A percentile compares a stretch with the other conserved stretches of the same genome.
phyloP scores from a whole-genome alignment of 2,797 vertebrate species.

The Ibycter americanus region DNA sequence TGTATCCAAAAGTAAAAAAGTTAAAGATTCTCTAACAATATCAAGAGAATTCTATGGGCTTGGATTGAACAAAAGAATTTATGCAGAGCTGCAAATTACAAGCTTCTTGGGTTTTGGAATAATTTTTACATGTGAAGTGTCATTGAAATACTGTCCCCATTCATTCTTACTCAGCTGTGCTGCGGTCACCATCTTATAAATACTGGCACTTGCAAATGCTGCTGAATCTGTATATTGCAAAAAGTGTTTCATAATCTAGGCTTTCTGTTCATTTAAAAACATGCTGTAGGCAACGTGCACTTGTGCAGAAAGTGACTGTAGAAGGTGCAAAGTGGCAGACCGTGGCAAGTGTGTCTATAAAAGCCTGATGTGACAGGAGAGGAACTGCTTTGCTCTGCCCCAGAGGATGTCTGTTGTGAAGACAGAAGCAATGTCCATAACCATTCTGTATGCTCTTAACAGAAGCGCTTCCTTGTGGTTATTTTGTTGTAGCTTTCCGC shows the following conservation, averaged over 20 bases:
- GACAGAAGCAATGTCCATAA: background rate
- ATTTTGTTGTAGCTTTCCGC: background rate
- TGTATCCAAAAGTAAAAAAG: background rate
- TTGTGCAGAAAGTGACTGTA: rapidly evolving
- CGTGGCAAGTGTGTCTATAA: rapidly evolving
- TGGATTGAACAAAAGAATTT: background rate
- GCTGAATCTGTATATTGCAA: background rate
- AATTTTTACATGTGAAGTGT: background rate
- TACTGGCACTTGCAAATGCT: background rate
- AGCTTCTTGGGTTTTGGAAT: background rate
- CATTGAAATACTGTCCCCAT: background rate
- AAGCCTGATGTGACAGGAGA: background rate
- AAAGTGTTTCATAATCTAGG: background rate
- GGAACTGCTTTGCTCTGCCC: background rate
- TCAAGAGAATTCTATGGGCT: background rate
- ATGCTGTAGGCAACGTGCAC: rapidly evolving
- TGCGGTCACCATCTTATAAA: background rate
- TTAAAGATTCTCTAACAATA: background rate
- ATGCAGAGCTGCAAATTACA: background rate
- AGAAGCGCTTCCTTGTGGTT: background rate
- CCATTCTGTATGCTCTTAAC: background rate
- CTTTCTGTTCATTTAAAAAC: rapidly evolving
- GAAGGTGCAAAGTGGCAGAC: background rate
- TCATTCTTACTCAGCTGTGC: background rate
- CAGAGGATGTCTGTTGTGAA: background rate